phyloP scores from a whole-genome alignment of 2,797 vertebrate species.

The Sebastes hubbsi region DNA sequence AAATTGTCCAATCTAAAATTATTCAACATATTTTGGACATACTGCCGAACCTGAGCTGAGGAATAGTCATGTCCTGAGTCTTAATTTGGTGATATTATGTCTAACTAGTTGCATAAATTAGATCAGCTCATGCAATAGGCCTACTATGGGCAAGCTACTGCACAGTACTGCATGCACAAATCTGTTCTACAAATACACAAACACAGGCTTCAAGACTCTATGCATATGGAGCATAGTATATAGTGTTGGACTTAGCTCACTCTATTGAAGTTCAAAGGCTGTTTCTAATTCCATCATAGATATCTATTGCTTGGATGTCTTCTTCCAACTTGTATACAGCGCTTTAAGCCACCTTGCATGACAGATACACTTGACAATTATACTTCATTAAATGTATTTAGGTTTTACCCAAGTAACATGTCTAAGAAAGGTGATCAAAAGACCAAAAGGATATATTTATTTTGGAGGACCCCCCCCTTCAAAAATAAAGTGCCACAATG shows the following conservation, averaged over 20 bases:
- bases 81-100: neutral
- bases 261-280: neutral
- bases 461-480: neutral
- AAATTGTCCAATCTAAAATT: neutral
- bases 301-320: neutral
- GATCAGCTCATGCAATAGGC: neutral
- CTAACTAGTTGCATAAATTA: neutral
- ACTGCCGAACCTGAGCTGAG: neutral
- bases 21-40: neutral
- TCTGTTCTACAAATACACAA: neutral
- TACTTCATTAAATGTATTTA: neutral
- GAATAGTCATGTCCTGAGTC: neutral
- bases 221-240: neutral
- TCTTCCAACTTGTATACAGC: neutral
- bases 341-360: neutral
- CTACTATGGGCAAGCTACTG: neutral
- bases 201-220: neutral
- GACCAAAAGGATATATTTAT: neutral
- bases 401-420: neutral
- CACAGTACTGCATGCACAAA: neutral
- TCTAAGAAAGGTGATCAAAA: neutral
- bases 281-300: neutral
- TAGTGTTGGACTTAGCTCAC: neutral
- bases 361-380: neutral
- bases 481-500: neutral